These are phyloP conservation scores for Drosophila sp. DNA, from an alignment of 1,140 invertebrate genomes.

Conservation along the genomic window DNA sequence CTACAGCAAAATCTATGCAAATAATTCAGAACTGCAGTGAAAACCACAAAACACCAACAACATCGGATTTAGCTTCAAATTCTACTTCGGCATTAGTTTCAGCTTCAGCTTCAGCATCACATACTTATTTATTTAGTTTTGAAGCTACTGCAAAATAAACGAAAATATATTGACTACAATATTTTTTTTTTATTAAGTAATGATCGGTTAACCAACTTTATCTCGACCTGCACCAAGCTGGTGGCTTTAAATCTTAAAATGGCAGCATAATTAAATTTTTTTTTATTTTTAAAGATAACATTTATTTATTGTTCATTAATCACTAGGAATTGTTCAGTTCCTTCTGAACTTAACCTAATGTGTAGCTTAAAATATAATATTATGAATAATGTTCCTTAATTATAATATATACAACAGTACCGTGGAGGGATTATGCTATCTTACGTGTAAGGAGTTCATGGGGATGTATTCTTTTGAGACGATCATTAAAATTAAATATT, in stretches of 20 bases:
- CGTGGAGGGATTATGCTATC: no score
- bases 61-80: neutral
- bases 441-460: no score
- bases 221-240: neutral
- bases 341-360: no score
- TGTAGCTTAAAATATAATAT: no score
- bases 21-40: constrained; percentile 31
- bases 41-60: constrained; percentile 23
- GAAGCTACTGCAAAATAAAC: constrained; percentile 28
- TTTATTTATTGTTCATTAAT: no score
- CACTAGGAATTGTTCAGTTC: no score
- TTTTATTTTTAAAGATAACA: no score
- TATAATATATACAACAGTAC: no score
- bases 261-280: neutral
- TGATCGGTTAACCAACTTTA: constrained; percentile 25
- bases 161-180: constrained; percentile 7
- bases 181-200: constrained; percentile 28
- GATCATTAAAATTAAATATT: no score
- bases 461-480: no score
- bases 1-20: constrained; percentile 37
- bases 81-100: neutral
- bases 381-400: no score
- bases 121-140: constrained; percentile 34
- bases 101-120: neutral
- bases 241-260: neutral